phyloP scores from a whole-genome alignment of 2,888 invertebrate species.

The Hydraecia micacea region DNA sequence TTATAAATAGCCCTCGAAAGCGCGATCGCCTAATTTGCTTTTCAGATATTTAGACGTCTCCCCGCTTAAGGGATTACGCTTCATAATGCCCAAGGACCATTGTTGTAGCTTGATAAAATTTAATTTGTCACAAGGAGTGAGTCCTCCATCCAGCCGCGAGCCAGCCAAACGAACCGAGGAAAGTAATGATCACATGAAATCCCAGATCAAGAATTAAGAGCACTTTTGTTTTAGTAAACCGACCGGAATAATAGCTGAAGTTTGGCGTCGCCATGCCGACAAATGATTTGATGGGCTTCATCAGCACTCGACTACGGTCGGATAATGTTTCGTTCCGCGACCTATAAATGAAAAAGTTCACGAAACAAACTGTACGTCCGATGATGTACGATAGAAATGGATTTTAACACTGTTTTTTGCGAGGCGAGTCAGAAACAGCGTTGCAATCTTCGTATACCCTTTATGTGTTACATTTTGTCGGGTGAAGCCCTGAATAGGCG shows the following conservation, averaged over 20 bases:
- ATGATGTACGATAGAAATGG: conserved; percentile 74
- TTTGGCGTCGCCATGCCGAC: conserved; percentile 85
- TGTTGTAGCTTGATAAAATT: conserved; percentile 81
- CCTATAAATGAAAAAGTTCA: conserved; percentile 77
- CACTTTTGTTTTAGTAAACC: conserved; percentile 86
- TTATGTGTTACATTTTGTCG: conserved; percentile 85
- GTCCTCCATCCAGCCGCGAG: conserved; percentile 68
- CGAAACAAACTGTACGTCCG: conserved; percentile 57
- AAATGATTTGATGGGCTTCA: conserved; percentile 87
- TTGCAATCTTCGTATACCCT: conserved; percentile 84
- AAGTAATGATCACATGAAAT: conserved; percentile 86
- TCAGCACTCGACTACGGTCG: conserved; percentile 78
- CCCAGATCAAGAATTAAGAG: conserved; percentile 86
- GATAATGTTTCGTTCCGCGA: conserved; percentile 80
- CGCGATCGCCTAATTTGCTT: conserved; percentile 76
- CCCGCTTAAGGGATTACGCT: conserved; percentile 75
- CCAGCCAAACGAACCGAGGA: conserved; percentile 81
- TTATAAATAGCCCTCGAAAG: conserved; percentile 73
- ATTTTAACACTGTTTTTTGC: conserved; percentile 75
- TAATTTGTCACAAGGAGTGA: conserved; percentile 79
- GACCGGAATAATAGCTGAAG: conserved; percentile 87
- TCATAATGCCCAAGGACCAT: conserved; percentile 74
- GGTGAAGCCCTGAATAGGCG: conserved; percentile 84
- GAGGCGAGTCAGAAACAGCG: conserved; percentile 77
- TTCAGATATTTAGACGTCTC: conserved; percentile 73